Evolutionary conservation across 2,888 invertebrate species (phyloP).

Genomic region (Pedicia rivosa): DNA sequence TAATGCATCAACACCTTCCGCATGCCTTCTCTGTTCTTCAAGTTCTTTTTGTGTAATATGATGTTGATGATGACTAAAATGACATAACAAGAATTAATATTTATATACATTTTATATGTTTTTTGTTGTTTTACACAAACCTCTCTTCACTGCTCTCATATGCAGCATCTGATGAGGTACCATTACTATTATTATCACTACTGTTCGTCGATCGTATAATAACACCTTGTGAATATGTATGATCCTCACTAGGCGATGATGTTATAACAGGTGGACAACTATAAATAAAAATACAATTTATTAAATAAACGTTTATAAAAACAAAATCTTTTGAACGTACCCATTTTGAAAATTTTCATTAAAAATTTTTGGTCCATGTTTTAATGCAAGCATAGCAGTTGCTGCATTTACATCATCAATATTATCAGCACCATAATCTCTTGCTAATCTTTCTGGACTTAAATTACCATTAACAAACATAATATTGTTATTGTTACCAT

Average conservation of each 20-base stretch:
- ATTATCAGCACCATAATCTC: slow-evolving; percentile 35
- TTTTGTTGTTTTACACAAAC: no score
- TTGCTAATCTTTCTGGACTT: slow-evolving; percentile 21
- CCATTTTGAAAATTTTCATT: slow-evolving; percentile 29
- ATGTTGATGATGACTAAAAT: slow-evolving; percentile 17
- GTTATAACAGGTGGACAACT: slow-evolving; percentile 48
- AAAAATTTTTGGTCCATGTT: slow-evolving; percentile 61
- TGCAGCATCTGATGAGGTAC: slow-evolving; percentile 38
- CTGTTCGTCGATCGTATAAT: slow-evolving; percentile 7
- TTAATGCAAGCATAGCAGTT: slow-evolving; percentile 74
- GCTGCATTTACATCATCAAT: slow-evolving; percentile 70
- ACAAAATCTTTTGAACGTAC: slow-evolving; percentile 14
- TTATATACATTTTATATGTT: slow-evolving; percentile 4
- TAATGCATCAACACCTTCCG: slow-evolving; percentile 64
- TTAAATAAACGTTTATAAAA: neutral
- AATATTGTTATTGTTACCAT: slow-evolving; percentile 1
- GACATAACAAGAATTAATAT: neutral
- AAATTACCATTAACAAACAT: slow-evolving; percentile 2
- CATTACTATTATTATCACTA: slow-evolving; percentile 28
- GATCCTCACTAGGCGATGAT: slow-evolving; percentile 81
- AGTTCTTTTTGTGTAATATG: slow-evolving; percentile 33
- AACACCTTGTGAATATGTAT: slow-evolving; percentile 66
- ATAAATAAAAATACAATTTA: slow-evolving; percentile 6
- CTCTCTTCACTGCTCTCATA: slow-evolving; percentile 39
- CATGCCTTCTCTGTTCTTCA: slow-evolving; percentile 53